Base-by-base conservation (phyloP, 1,140 invertebrate genomes). In the Bactericera cockerelli region DNA sequence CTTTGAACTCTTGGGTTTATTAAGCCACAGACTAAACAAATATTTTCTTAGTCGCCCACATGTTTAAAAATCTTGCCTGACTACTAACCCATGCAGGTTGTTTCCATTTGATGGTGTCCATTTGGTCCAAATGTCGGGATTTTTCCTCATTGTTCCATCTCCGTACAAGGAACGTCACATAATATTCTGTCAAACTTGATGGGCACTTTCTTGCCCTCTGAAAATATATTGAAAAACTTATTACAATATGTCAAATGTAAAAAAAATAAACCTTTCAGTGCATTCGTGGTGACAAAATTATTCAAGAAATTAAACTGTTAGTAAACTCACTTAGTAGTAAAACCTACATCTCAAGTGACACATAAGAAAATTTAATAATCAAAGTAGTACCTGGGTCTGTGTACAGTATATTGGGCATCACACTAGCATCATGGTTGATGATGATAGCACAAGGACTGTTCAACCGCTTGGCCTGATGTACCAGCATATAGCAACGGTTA, bases 381-480 rank as follows among this genome's bases (percentile, higher is more conserved):
- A n/a, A n/a, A n/a, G n/a, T n/a, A n/a, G n/a, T 65, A 67, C 65
- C 67, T 64, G 61, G 61, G 55, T 66, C 69, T 33, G 74, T 73
- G 21, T 71, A 66, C 26, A 68, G 68, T 36, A 88, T 75, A 66
- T 90, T 86, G 1, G 96, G 96, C 74, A 96, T 82, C 38, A 83
- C 74, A 13, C 86, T 81, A n/a, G 94, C 93, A 76, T 99, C 96
- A 69, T 99, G 92, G 74, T 98, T 99, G 11, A 92, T 93, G 59
- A 99, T 89, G 58, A 97, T 75, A 67, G 95, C 85, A 71, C 87
- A 89, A 0, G 96, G 92, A 49, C 91, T 96, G 70, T 93, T 93
- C 11, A 99, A 75, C 24, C 96, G 77, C 74, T 99, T 99, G n/a
- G 90, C 89, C 78, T 99, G 97, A 76, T 99, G 97, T 21, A 97